These are phyloP conservation scores for Trimorus sp. DNA, from an alignment of 2,888 invertebrate genomes.

Conservation along the genomic window DNA sequence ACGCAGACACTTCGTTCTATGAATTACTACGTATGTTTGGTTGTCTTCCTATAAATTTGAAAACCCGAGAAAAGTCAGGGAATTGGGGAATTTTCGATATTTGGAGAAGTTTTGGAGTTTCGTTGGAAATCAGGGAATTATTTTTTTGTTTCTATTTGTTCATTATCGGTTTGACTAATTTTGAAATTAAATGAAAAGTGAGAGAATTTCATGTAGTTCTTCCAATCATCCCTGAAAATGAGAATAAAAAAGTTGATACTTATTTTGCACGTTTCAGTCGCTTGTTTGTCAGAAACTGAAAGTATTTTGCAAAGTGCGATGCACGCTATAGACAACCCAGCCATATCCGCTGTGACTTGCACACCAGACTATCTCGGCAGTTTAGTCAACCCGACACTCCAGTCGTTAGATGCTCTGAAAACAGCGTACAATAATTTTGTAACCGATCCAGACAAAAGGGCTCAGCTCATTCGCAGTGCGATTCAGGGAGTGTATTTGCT, in stretches of 20 bases:
- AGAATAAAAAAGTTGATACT: too few relatives aligned
- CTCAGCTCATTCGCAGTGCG: constrained; percentile 81
- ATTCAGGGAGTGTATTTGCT: constrained; percentile 84
- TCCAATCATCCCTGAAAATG: too few relatives aligned
- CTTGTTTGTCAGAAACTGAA: constrained; percentile 81
- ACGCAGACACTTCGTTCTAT: constrained; percentile 74
- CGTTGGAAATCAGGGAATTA: too few relatives aligned
- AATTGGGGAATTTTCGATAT: background rate
- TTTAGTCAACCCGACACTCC: constrained; percentile 81
- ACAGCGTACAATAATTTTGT: constrained; percentile 74
- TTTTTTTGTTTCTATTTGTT: too few relatives aligned
- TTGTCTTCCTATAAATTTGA: background rate
- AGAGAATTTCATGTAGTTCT: too few relatives aligned
- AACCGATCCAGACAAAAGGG: constrained; percentile 76
- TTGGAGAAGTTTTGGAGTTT: too few relatives aligned
- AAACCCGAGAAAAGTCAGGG: too few relatives aligned
- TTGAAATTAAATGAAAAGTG: too few relatives aligned
- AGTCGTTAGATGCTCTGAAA: constrained; percentile 78
- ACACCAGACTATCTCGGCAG: constrained; percentile 85
- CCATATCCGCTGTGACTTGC: constrained; percentile 85
- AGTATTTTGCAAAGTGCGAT: constrained; percentile 83
- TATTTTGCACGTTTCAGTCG: constrained; percentile 72
- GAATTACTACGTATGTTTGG: constrained; percentile 77
- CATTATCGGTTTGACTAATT: too few relatives aligned
- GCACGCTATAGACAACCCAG: constrained; percentile 86